Base-by-base conservation (phyloP, 2,888 invertebrate species). In the Chelonus formosanus region DNA sequence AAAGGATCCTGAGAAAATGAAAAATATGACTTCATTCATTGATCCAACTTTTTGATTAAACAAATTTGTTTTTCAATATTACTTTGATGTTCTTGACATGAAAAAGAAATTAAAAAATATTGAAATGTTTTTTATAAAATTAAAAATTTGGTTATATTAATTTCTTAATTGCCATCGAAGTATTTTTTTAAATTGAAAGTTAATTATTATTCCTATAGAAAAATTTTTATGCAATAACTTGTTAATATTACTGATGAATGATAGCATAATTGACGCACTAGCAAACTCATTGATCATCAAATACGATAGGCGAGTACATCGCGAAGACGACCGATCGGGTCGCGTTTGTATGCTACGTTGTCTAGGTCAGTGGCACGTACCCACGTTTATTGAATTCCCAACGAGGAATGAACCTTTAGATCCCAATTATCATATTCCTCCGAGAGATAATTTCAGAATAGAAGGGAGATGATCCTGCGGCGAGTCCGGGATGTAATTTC, bases 321-420 rank as follows among this genome's bases (percentile, higher is more conserved):
- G 61, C 63, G 60, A 63, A 60, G 40, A 63, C 44, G 20, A 67
- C 45, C 34, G 53, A 43, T 47, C 55, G 63, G 66, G 55, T 48
- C 55, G 67, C 60, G 56, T 69, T 67, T 67, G 58, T 68, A 62
- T 53, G 67, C 67, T 68, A 63, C 56, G 45, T 68, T 59, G 54
- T 65, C 43, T 67, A 58, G 69, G 70, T 73, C 73, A 72, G 72
- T 73, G 73, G 73, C 73, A 72, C 71, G 72, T 71, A 71, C 69
- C 68, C 67, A 63, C 68, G 63, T 67, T 54, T n/a, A 52, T 65
- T 67, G 52, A 58, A 66, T 53, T 32, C 20, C 36, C 7, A 31
- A 40, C 50, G 50, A 50, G 7, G 34, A 32, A 52, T n/a, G 3
- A 48, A 48, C 5, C 10, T 48, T 48, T 20, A 4, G 8, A n/a